Base-by-base conservation (phyloP, 2,888 invertebrate species). In the Cantharis rustica region DNA sequence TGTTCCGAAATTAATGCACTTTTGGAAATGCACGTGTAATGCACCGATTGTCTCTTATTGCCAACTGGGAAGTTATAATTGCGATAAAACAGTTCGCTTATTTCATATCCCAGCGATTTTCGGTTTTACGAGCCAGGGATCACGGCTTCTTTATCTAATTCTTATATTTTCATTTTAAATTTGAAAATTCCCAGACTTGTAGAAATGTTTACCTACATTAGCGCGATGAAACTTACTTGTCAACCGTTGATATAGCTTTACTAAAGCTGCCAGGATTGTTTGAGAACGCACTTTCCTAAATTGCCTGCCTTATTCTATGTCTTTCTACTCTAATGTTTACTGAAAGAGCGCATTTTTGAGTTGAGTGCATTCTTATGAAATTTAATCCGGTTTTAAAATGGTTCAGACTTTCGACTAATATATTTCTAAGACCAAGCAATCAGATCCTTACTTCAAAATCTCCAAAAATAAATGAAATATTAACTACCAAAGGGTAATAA, bases 281-380 rank as follows among this genome's bases (percentile, higher is more conserved):
- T 77, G 77, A 75, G 77, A 72, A 77, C 77, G 75, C 77, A 77
- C 77, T 77, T 77, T 77, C 74, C 69, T 77, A 77, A 77, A 77
- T 75, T 75, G 77, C 77, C 72, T 72, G 69, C 71, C 75, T 72
- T 75, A 75, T 70, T 75, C 69, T 72, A 74, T 75, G 74, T 66
- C 71, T 75, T 75, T 66, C 68, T 75, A 72, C 71, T 61, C 47
- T 75, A 77, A 77, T 75, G 73, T 77, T 77, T 77, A 71, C 77
- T 70, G 66, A 77, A 77, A 72, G 72, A 64, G 71, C 71, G 69
- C 74, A 74, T 73, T 73, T 76, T 73, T 73, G 70, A 73, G 66
- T 31, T 76, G 69, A 73, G 72, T 74, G 74, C 69, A 71, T 73
- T 64, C 76, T 76, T 76, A 64, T 76, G 69, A 72, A 73, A 76